Percentiles rank a stretch among this genome's conserved stretches.
Evolutionary conservation across 2,888 invertebrate genomes (phyloP).

Genomic region (Zhuqinia jingwanae): DNA sequence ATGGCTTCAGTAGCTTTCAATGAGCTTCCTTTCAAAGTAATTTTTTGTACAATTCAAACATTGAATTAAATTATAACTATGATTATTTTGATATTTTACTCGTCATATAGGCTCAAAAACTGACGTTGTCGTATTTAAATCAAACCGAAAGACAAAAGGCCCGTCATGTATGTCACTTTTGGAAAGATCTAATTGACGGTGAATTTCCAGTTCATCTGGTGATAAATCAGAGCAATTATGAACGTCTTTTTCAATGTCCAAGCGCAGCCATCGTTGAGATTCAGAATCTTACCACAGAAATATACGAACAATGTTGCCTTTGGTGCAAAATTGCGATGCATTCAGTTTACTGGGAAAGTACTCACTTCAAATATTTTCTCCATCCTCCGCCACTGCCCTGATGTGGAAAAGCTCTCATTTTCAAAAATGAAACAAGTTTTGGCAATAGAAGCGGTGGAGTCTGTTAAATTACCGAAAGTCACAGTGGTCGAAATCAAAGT

Average conservation of each 20-base stretch:
- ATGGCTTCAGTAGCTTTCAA: conserved; percentile 6
- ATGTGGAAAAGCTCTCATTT: conserved; percentile 51
- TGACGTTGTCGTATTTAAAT: not conserved
- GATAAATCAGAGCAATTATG: conserved; percentile 63
- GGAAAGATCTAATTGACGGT: conserved; percentile 65
- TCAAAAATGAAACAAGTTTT: conserved; percentile 62
- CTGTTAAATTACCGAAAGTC: conserved; percentile 60
- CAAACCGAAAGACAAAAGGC: conserved; percentile 53
- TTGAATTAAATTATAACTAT: not conserved
- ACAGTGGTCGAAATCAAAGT: conserved; percentile 58
- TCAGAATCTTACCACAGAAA: conserved; percentile 60
- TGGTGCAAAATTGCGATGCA: conserved; percentile 16
- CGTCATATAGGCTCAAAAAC: conserved; percentile 18
- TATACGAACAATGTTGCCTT: conserved; percentile 58
- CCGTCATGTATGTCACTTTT: conserved; percentile 46
- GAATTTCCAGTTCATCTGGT: conserved; percentile 66
- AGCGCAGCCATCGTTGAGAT: conserved; percentile 59
- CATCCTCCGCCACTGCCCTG: conserved; percentile 55
- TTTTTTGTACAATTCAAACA: not conserved
- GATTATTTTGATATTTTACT: not conserved
- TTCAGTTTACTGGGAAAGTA: conserved; percentile 69
- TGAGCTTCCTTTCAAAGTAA: conserved; percentile 23
- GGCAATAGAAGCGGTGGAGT: conserved; percentile 66
- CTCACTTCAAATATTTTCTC: conserved; percentile 67
- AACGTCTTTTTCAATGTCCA: conserved; percentile 42